Percentiles rank a stretch among this genome's conserved stretches.
These are phyloP conservation scores for Amphiprion clarkii DNA, from an alignment of 2,797 vertebrate genomes.

Conservation along the genomic window DNA sequence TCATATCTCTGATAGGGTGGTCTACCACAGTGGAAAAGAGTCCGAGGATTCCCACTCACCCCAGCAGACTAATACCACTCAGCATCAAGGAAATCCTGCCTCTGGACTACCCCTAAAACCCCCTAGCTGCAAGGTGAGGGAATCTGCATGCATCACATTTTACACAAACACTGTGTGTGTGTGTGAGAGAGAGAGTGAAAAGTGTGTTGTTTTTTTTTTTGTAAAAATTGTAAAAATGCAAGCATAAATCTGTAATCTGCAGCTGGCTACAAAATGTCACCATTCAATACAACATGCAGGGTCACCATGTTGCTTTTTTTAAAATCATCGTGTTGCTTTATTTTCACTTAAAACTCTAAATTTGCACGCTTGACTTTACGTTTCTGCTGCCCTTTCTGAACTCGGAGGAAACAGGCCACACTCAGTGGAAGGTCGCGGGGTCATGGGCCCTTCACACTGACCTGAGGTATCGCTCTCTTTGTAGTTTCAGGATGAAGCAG, in stretches of 20 bases:
- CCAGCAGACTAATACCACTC: conserved; percentile 92
- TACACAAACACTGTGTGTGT: conserved; percentile 35
- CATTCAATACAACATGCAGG: too few relatives aligned
- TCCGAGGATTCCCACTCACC: conserved; percentile 93
- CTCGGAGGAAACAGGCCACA: conserved; percentile 27
- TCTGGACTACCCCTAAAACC: conserved; percentile 93
- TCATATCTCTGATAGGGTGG: conserved; percentile 94
- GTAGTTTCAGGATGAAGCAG: conserved; percentile 19
- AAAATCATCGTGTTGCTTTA: too few relatives aligned
- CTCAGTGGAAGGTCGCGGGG: conserved; percentile 41
- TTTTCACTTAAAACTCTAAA: background rate
- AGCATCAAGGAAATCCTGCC: conserved; percentile 91
- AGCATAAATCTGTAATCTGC: too few relatives aligned
- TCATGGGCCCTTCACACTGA: conserved; percentile 33
- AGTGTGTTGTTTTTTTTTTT: conserved; percentile 11
- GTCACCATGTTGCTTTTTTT: too few relatives aligned
- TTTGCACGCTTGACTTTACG: background rate
- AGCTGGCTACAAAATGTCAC: too few relatives aligned
- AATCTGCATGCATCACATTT: conserved; percentile 47
- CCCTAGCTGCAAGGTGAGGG: conserved; percentile 91
- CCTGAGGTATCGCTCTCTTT: conserved; percentile 50
- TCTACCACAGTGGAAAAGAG: conserved; percentile 93
- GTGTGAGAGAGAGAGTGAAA: conserved; percentile 22
- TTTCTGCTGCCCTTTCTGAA: background rate
- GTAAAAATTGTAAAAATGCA: background rate